These are phyloP conservation scores for Sinosuthora webbiana DNA, from an alignment of 2,113 vertebrate genomes.

Conservation along the genomic window DNA sequence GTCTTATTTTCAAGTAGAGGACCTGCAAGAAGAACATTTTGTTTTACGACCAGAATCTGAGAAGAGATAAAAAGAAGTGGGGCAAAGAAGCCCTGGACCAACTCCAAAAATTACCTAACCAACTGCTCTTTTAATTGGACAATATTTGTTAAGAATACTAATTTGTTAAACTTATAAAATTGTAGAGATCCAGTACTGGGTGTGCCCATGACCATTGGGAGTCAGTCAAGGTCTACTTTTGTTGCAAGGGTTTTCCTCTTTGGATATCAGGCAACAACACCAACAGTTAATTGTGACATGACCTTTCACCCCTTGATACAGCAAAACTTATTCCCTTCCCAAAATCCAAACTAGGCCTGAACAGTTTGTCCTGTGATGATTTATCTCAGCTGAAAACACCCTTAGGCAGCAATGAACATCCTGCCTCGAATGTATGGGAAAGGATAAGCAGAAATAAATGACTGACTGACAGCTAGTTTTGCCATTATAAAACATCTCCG, in stretches of 20 bases:
- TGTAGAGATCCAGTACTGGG: accelerated
- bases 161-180: neutral
- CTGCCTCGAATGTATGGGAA: neutral
- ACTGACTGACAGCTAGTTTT: neutral
- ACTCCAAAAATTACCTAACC: neutral
- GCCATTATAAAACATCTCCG: neutral
- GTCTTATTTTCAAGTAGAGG: neutral
- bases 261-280: accelerated
- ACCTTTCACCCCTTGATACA: neutral
- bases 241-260: neutral
- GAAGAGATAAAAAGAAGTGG: neutral
- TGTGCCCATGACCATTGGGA: neutral
- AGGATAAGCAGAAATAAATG: neutral
- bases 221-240: neutral
- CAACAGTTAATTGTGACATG: neutral
- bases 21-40: neutral
- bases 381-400: accelerated
- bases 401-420: neutral
- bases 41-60: neutral
- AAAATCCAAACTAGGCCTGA: neutral
- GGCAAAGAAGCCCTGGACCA: neutral
- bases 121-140: neutral
- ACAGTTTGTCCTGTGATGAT: neutral
- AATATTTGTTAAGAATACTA: neutral
- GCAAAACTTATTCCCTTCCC: neutral